These are phyloP conservation scores for Staurois parvus DNA, from an alignment of 2,797 vertebrate genomes.

Conservation along the genomic window DNA sequence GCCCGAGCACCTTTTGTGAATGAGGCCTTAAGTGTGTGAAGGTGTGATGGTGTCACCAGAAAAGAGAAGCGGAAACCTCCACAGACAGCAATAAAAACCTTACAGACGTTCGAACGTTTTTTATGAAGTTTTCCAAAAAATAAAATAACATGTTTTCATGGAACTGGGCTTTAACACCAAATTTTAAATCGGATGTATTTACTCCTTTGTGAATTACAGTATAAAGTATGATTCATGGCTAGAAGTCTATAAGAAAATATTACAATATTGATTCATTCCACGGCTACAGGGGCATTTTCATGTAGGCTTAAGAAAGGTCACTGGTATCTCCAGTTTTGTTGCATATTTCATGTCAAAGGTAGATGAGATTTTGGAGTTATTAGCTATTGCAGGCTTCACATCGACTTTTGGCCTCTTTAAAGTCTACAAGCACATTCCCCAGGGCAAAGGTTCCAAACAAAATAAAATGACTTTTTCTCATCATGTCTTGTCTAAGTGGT, in stretches of 20 bases:
- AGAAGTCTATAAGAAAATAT: constrained; percentile 18
- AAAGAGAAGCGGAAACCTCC: no score
- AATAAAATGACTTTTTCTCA: constrained; percentile 18
- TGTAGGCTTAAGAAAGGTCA: constrained; percentile 30
- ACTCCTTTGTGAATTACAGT: constrained; percentile 2
- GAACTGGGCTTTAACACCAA: neutral
- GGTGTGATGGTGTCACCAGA: no score
- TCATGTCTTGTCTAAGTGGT: neutral
- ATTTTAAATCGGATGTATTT: neutral
- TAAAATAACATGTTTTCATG: neutral
- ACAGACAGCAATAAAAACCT: no score
- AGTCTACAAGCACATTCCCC: neutral
- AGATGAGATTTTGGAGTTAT: constrained; percentile 8
- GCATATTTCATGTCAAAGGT: constrained; percentile 26
- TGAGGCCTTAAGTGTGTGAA: no score
- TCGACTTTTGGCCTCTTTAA: neutral
- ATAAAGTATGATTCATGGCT: neutral
- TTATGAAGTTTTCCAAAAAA: no score
- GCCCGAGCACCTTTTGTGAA: no score
- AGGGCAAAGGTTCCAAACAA: neutral
- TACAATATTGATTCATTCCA: constrained; percentile 21
- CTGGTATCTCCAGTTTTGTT: neutral
- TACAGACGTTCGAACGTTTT: no score
- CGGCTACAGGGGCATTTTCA: constrained; percentile 1
- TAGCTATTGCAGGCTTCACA: constrained; percentile 4